Percentiles rank a stretch among this genome's conserved stretches.
phyloP scores from a whole-genome alignment of 2,888 invertebrate genomes.

The Cataglyphis rosenhaueri region DNA sequence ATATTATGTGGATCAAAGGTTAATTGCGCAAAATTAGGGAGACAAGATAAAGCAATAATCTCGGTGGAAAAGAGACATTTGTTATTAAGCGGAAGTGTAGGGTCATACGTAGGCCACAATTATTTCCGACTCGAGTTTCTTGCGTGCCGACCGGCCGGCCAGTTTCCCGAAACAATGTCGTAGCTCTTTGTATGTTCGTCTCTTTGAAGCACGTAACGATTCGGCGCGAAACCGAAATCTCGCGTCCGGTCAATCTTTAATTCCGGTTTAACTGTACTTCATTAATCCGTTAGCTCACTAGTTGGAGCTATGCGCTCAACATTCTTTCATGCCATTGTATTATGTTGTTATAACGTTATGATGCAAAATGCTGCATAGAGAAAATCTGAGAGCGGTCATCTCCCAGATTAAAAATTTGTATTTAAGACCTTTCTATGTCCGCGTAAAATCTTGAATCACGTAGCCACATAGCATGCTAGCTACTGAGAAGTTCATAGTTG shows the following conservation, averaged over 20 bases:
- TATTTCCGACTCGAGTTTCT: slow-evolving; percentile 46
- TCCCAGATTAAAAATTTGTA: not conserved
- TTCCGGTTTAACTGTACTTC: slow-evolving; percentile 63
- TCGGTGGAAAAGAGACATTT: slow-evolving; percentile 21
- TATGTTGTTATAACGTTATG: not conserved
- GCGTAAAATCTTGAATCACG: no score
- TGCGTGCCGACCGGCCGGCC: not conserved
- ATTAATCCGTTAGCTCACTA: slow-evolving; percentile 63
- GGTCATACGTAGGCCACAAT: slow-evolving; percentile 39
- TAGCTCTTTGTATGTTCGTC: not conserved
- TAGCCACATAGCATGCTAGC: no score
- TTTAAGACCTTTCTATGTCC: not conserved
- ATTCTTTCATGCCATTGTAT: slow-evolving; percentile 39
- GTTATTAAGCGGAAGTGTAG: slow-evolving; percentile 21
- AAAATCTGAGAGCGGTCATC: not conserved
- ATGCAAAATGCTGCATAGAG: not conserved
- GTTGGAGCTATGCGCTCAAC: slow-evolving; percentile 22
- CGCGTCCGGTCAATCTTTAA: slow-evolving; percentile 47
- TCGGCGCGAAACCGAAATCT: slow-evolving; percentile 20
- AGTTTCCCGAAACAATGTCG: not conserved
- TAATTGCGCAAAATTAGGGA: slow-evolving; percentile 46
- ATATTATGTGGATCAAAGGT: not conserved
- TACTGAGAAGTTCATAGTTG: no score
- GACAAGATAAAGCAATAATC: slow-evolving; percentile 45
- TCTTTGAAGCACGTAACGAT: not conserved